Conservation (phyloP, 2,888 invertebrate genomes). For the Trachelus troglodyta region DNA sequence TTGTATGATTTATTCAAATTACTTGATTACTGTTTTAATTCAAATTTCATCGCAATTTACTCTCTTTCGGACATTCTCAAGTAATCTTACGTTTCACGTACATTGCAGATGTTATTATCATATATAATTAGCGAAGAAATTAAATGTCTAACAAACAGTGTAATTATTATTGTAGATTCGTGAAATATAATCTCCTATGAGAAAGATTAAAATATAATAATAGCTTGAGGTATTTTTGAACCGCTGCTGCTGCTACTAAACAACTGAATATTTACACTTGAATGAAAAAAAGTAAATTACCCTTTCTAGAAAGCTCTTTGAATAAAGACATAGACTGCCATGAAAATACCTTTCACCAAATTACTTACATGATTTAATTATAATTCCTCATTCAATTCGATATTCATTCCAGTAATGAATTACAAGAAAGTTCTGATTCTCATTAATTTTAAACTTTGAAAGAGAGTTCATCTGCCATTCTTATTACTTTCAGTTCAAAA, state of each 20-base stretch:
- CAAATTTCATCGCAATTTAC: not conserved
- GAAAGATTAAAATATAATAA: not conserved
- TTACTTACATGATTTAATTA: not conserved
- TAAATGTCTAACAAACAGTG: not conserved
- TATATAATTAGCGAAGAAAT: not conserved
- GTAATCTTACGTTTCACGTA: not conserved
- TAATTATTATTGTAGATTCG: not conserved
- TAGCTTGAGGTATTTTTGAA: not conserved
- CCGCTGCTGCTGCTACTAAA: not conserved
- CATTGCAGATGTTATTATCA: not conserved
- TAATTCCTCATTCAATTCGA: not conserved
- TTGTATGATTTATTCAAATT: not conserved
- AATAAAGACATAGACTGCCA: not conserved
- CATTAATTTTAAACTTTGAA: not conserved
- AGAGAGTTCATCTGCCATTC: not conserved
- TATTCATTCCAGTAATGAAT: not conserved
- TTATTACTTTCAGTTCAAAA: not conserved
- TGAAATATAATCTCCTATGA: not conserved
- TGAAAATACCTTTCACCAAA: not conserved
- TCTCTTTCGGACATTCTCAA: not conserved
- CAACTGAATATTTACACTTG: not conserved
- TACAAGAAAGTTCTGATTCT: not conserved
- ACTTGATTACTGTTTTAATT: not conserved
- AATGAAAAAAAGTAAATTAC: not conserved
- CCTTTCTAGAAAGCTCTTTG: not conserved